Evolutionary conservation across 1,140 invertebrate genomes (phyloP).

Genomic region (Drosophila tristis): DNA sequence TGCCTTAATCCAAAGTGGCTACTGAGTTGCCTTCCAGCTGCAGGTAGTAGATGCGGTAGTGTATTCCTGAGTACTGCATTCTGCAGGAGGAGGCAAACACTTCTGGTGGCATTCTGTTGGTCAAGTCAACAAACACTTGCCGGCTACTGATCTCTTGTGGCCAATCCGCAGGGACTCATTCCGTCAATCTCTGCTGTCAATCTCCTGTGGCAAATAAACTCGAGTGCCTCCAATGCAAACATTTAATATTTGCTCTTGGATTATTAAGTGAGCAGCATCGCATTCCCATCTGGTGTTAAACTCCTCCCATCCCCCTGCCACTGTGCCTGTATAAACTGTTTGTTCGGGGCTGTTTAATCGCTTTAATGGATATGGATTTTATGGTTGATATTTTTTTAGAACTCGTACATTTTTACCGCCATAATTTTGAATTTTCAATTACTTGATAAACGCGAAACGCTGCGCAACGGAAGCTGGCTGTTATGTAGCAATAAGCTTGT

Average conservation of each 20-base stretch:
- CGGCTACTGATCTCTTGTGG: slow-evolving; percentile 61
- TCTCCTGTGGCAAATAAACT: slow-evolving; percentile 81
- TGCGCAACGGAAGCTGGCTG: no score
- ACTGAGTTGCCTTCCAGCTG: slow-evolving; percentile 67
- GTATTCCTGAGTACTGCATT: slow-evolving; percentile 37
- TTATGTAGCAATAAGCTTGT: no score
- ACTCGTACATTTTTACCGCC: no score
- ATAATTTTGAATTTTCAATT: no score
- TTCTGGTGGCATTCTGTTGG: slow-evolving; percentile 55
- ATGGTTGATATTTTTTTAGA: slow-evolving; percentile 45
- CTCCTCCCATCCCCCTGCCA: slow-evolving; percentile 22
- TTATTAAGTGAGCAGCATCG: slow-evolving; percentile 79
- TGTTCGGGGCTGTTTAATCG: slow-evolving; percentile 73
- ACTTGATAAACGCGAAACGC: no score
- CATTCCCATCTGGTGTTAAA: slow-evolving; percentile 32
- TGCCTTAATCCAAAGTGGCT: slow-evolving; percentile 79
- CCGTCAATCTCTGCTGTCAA: slow-evolving; percentile 75
- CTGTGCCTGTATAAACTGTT: slow-evolving; percentile 61
- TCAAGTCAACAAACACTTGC: slow-evolving; percentile 62
- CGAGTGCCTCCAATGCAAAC: slow-evolving; percentile 75
- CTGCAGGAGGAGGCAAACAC: slow-evolving; percentile 51
- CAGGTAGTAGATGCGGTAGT: slow-evolving; percentile 10
- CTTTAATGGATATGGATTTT: slow-evolving; percentile 79
- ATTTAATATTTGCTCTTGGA: slow-evolving; percentile 75
- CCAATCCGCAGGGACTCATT: slow-evolving; percentile 37